Percentiles rank a stretch among this genome's conserved stretches.
Evolutionary conservation across 2,797 vertebrate species (phyloP).

Genomic region (Mergus octosetaceus): DNA sequence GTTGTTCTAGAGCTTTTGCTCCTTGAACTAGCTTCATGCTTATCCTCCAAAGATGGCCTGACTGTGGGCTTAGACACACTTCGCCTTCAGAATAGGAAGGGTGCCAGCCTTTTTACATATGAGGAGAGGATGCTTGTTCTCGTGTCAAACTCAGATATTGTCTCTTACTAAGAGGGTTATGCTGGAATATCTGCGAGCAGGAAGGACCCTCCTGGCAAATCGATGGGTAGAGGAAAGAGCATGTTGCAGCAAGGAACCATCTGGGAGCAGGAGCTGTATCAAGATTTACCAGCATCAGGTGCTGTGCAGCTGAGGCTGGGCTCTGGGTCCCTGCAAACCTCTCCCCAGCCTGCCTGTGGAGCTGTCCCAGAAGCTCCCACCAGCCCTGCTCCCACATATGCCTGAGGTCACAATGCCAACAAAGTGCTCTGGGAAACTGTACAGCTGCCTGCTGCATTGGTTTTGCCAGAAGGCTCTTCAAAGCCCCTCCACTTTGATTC

Average conservation of each 20-base stretch:
- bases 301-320: background rate
- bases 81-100: background rate
- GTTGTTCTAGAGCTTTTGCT: background rate
- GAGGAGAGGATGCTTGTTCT: background rate
- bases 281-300: background rate
- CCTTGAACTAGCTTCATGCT: background rate
- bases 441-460: fast-evolving
- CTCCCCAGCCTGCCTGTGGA: fast-evolving
- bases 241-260: background rate
- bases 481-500: background rate
- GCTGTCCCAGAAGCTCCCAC: background rate
- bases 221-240: fast-evolving
- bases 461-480: fast-evolving
- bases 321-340: background rate
- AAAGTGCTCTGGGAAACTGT: background rate
- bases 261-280: fast-evolving
- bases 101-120: background rate
- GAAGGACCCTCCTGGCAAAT: background rate
- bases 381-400: background rate
- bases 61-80: too few relatives aligned
- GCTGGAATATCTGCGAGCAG: background rate
- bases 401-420: fast-evolving
- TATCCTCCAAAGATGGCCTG: background rate
- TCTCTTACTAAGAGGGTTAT: background rate
- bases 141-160: background rate